These are phyloP conservation scores for Ciconia boyciana DNA, from an alignment of 2,113 vertebrate species.

Conservation along the genomic window DNA sequence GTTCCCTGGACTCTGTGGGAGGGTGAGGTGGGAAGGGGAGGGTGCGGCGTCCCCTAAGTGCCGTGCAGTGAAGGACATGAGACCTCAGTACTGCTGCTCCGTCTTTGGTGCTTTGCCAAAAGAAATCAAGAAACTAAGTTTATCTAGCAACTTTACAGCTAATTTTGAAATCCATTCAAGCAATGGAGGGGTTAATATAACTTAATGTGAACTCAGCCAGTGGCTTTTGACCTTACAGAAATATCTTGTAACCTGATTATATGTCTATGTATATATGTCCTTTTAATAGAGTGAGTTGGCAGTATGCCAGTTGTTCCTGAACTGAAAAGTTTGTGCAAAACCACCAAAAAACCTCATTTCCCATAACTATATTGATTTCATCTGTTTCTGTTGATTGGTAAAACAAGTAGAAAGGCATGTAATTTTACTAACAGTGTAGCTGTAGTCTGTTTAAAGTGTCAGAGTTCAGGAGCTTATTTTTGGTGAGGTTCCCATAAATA, in stretches of 20 bases:
- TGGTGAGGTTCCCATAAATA: background rate
- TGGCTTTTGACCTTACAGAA: background rate
- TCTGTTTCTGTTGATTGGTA: background rate
- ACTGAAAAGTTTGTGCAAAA: background rate
- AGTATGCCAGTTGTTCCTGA: background rate
- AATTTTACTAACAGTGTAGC: background rate
- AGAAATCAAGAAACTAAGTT: background rate
- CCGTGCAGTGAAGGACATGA: fast-evolving
- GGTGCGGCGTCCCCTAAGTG: background rate
- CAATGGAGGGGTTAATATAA: background rate
- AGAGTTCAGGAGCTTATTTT: background rate
- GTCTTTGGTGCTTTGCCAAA: background rate
- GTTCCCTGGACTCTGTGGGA: no score
- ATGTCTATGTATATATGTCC: fast-evolving
- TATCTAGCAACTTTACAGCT: background rate
- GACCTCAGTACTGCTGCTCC: no score
- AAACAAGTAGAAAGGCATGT: background rate
- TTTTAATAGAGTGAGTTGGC: background rate
- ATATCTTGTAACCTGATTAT: background rate
- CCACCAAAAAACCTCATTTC: no score
- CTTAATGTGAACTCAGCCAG: background rate
- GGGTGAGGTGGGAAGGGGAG: no score
- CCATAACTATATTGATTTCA: background rate
- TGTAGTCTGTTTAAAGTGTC: background rate
- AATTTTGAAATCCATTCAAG: background rate